phyloP scores from a whole-genome alignment of 1,140 invertebrate genomes.

The Micrasema longulum region DNA sequence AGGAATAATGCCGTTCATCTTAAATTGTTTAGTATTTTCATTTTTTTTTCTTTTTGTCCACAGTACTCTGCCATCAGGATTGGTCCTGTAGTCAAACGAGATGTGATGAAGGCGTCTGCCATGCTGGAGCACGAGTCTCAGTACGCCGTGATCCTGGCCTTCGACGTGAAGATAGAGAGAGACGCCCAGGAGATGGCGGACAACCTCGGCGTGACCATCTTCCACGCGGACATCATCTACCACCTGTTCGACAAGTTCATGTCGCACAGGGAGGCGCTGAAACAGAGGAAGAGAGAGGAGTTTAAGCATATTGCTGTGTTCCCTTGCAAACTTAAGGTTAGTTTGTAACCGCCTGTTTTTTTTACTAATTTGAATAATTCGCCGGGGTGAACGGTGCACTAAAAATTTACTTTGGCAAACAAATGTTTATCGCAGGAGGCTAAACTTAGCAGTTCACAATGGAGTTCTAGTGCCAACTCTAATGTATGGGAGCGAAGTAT shows the following conservation, averaged over 20 bases:
- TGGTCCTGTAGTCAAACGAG: conserved; percentile 98
- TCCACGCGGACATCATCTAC: conserved; percentile 99
- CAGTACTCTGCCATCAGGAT: conserved; percentile 98
- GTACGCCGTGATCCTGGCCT: conserved; percentile 98
- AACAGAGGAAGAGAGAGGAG: conserved; percentile 92
- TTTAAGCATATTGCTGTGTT: conserved; percentile 98
- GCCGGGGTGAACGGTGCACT: too few species aligned
- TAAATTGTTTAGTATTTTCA: too few species aligned
- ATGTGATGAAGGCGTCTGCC: conserved; percentile 99
- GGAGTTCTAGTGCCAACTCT: too few species aligned
- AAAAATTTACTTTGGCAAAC: too few species aligned
- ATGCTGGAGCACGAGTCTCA: conserved; percentile 99
- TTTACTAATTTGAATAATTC: too few species aligned
- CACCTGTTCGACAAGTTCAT: conserved; percentile 99
- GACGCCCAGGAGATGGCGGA: conserved; percentile 98
- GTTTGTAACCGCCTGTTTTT: too few species aligned
- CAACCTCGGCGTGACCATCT: conserved; percentile 93
- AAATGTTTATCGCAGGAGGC: too few species aligned
- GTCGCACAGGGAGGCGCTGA: conserved; percentile 94
- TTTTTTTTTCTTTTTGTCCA: conserved; percentile 70
- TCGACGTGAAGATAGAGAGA: conserved; percentile 98
- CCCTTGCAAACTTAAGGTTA: conserved; percentile 94
- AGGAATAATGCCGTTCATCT: too few species aligned
- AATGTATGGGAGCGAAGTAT: too few species aligned
- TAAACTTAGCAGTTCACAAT: too few species aligned